Percentiles rank a stretch among this genome's conserved stretches.
Conservation (phyloP, 2,113 vertebrate genomes). For the Cyphomyrus plagiostoma region DNA sequence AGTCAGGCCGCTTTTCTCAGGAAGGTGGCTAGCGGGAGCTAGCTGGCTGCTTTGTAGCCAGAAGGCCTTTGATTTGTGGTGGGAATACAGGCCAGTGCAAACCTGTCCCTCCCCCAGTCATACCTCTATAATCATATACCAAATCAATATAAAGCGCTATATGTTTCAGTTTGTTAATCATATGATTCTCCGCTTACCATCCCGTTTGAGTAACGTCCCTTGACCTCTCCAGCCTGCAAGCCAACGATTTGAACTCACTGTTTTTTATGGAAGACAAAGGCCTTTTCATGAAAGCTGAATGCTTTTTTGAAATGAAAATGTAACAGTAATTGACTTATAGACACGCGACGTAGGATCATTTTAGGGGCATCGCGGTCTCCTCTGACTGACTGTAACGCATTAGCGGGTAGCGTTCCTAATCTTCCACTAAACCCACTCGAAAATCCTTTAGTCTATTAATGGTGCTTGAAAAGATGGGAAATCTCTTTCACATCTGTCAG, state of each 20-base stretch:
- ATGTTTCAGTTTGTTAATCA: background rate
- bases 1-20: background rate
- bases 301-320: background rate
- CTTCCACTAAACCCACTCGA: background rate
- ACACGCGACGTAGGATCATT: background rate
- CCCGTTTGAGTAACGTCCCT: background rate
- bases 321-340: background rate
- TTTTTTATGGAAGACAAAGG: background rate
- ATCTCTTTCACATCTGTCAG: background rate
- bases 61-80: background rate
- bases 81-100: background rate
- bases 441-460: conserved; percentile 20
- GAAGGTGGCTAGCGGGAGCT: background rate
- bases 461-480: background rate
- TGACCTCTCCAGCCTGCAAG: background rate
- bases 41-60: background rate
- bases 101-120: background rate
- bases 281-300: background rate
- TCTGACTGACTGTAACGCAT: conserved; percentile 16
- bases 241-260: background rate
- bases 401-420: background rate
- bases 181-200: background rate
- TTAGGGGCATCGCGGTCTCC: background rate
- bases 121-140: background rate
- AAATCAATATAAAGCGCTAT: background rate